Evolutionary conservation across 2,888 invertebrate genomes (phyloP), one percentile per base, ranked within the genome.

Genomic region (Lochmaea crataegi): DNA sequence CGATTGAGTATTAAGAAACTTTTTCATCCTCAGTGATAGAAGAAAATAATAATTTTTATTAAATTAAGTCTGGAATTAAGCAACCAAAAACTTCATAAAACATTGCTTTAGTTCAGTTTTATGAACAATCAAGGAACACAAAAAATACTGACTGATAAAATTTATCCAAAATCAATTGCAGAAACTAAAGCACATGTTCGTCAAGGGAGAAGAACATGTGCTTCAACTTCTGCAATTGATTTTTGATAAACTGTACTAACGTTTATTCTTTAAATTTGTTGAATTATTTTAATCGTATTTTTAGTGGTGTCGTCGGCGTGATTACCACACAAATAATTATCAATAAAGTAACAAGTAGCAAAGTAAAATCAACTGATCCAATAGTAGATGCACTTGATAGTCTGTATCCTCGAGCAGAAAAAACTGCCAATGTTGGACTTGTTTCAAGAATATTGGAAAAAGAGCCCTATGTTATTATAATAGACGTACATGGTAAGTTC

Each of bases 381-480:
- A 91, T 94, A 3, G 88, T 90, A 32, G 92, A 92, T 81, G 91
- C 91, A 38, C 86, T 92, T 11, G 90, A 92, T 78, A 92, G 93
- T 81, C 93, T 94, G 82, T 94, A 92, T 83, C 91, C 93, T 76
- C 93, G 93, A 87, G 89, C 95, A 26, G 88, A 90, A 58, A 87
- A 90, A 66, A 86, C 90, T 72, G 91, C 93, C 6, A 90, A 90
- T 7, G 87, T 97, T 16, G 95, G 95, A 6, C 89, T 90, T 77
- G 88, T 96, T 57, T 94, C 96, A 0, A 89, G 94, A 67, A 90
- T 96, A 82, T 88, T 97, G 68, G 95, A 97, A 84, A 91, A 92
- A 66, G 93, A 96, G 77, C 89, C 93, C 18, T 95, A 92, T 84
- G 94, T 93, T 2, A 87, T 96, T 12, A 90, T 96, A 57, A 85